Evolutionary conservation across 2,113 vertebrate genomes (phyloP).

Genomic region (Hyperopisus bebe): DNA sequence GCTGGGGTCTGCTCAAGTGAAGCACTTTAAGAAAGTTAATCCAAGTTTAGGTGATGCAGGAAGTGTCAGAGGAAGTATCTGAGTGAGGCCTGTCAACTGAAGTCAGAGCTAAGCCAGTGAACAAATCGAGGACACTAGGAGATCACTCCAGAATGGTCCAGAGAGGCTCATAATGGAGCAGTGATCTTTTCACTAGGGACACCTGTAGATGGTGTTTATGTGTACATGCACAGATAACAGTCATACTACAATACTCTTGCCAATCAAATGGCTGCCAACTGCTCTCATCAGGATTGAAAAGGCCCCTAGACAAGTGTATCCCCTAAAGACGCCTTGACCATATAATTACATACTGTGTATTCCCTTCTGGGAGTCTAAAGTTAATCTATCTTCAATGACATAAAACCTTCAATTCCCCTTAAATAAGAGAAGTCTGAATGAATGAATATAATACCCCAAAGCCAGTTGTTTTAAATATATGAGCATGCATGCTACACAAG

Average conservation of each 20-base stretch:
- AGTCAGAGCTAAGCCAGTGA: not conserved
- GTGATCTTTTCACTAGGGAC: not conserved
- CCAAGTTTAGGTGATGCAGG: slow-evolving; percentile 7
- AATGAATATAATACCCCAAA: not conserved
- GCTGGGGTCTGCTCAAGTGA: not conserved
- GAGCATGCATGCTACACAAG: not conserved
- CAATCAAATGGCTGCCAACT: not conserved
- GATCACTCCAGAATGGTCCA: not conserved
- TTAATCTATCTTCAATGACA: not conserved
- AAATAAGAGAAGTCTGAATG: not conserved
- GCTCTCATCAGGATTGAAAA: not conserved
- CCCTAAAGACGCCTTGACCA: not conserved
- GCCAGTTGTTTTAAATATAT: not conserved
- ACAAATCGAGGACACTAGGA: not conserved
- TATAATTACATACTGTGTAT: not conserved
- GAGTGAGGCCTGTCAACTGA: not conserved
- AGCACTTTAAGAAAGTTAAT: not conserved
- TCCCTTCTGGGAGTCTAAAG: not conserved
- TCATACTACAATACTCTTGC: not conserved
- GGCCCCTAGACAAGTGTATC: not conserved
- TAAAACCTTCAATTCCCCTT: not conserved
- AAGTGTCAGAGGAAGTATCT: not conserved
- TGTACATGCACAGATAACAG: not conserved
- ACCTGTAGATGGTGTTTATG: not conserved
- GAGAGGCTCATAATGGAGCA: not conserved